These are phyloP conservation scores for Phengaris alcon DNA, from an alignment of 2,888 invertebrate species.

Conservation along the genomic window DNA sequence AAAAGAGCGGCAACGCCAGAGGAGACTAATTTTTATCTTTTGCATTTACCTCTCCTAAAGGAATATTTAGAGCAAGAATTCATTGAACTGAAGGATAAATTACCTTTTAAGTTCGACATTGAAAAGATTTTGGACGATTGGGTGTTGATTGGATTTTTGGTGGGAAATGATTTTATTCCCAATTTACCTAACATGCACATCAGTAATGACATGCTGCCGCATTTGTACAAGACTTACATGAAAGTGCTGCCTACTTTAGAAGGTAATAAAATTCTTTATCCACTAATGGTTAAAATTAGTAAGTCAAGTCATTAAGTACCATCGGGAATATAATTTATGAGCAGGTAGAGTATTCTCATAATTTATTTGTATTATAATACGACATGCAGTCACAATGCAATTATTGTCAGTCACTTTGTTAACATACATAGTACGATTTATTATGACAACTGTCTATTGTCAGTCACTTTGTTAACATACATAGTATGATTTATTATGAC, in stretches of 20 bases:
- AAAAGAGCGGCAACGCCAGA: constrained; percentile 87
- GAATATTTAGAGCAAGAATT: constrained; percentile 97
- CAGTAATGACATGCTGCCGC: constrained; percentile 90
- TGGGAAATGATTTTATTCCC: constrained; percentile 99
- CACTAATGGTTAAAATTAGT: neutral
- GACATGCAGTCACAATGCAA: no score
- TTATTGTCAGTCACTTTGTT: no score
- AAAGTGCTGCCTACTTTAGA: constrained; percentile 90
- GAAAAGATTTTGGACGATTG: constrained; percentile 98
- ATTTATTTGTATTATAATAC: no score
- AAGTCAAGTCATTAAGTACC: no score
- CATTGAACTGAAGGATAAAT: constrained; percentile 80
- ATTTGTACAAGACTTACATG: constrained; percentile 93
- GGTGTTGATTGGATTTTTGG: constrained; percentile 97
- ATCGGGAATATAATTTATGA: no score
- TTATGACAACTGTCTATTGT: no score
- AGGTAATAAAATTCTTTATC: constrained; percentile 76
- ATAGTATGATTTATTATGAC: no score
- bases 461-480: no score
- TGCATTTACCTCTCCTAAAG: constrained; percentile 94
- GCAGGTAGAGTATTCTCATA: no score
- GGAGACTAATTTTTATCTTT: constrained; percentile 93
- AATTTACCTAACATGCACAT: constrained; percentile 97
- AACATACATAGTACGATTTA: no score
- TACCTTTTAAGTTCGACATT: constrained; percentile 89